These are phyloP conservation scores for Phortica okadai DNA, from an alignment of 2,888 invertebrate genomes.

Conservation along the genomic window DNA sequence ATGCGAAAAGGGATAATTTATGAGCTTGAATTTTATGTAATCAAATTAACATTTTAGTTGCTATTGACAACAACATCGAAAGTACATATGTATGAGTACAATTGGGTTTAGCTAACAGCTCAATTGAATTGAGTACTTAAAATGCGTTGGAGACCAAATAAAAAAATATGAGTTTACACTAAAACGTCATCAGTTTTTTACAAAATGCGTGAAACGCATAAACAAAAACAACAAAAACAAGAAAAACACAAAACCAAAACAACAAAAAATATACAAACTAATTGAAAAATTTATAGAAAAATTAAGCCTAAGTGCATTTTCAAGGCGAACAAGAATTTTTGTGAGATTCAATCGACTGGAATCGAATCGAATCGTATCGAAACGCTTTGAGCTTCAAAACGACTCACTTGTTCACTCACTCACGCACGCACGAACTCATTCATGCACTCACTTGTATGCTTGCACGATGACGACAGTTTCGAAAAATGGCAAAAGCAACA, in stretches of 20 bases:
- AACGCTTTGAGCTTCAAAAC: too few relatives aligned
- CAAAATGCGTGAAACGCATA: constrained; percentile 17
- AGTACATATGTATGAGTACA: not conserved
- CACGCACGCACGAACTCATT: too few relatives aligned
- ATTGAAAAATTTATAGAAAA: constrained; percentile 60
- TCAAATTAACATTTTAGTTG: constrained; percentile 21
- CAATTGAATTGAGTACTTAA: too few relatives aligned
- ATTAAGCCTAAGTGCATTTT: constrained; percentile 66
- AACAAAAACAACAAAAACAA: constrained; percentile 4
- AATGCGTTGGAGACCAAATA: not conserved
- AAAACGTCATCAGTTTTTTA: constrained; percentile 28
- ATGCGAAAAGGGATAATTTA: constrained; percentile 25
- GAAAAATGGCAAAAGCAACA: constrained; percentile 63
- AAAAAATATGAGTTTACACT: not conserved
- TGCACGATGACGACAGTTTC: constrained; percentile 65
- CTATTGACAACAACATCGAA: constrained; percentile 11
- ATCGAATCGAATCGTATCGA: not conserved
- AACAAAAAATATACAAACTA: constrained; percentile 45
- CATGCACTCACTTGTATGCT: too few relatives aligned
- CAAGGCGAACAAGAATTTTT: constrained; percentile 62
- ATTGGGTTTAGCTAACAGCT: not conserved
- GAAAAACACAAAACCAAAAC: not conserved
- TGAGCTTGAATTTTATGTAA: constrained; percentile 30
- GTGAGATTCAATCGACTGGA: constrained; percentile 44
- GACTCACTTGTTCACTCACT: too few relatives aligned